These are phyloP conservation scores for Paradoxurus hermaphroditus DNA, from an alignment of 2,113 vertebrate species.

Conservation along the genomic window DNA sequence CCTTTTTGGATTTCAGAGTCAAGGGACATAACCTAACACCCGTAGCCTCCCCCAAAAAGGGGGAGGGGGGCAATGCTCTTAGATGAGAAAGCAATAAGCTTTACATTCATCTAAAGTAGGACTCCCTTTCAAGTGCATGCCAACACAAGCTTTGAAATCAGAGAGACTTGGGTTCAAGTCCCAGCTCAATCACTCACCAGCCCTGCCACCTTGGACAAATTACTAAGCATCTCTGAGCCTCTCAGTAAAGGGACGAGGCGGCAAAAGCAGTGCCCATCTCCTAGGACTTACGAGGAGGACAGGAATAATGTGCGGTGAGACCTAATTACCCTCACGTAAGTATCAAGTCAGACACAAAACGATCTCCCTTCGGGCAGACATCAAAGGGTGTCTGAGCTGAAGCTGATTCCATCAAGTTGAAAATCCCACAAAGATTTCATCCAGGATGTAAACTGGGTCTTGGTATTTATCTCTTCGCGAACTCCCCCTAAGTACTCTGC, in stretches of 20 bases:
- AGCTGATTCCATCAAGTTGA: neutral
- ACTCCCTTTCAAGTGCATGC: neutral
- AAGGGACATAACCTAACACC: neutral
- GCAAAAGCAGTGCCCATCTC: neutral
- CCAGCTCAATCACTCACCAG: neutral
- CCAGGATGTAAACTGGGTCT: neutral
- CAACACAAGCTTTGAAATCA: neutral
- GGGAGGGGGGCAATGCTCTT: neutral
- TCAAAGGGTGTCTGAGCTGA: neutral
- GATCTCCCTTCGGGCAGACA: neutral
- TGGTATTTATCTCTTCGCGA: neutral
- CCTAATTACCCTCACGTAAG: neutral
- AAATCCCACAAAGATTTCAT: conserved; percentile 12
- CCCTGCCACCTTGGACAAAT: neutral
- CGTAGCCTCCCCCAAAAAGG: neutral
- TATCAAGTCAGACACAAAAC: neutral
- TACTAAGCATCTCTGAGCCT: neutral
- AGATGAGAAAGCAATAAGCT: neutral
- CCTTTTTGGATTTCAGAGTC: neutral
- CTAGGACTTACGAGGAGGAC: accelerated
- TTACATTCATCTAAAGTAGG: neutral
- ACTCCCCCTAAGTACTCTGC: neutral
- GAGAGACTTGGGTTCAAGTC: neutral
- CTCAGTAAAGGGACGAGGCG: neutral
- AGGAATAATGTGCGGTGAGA: neutral